These are phyloP conservation scores for Pseudomugil tenellus DNA, from an alignment of 2,797 vertebrate species.

Conservation along the genomic window DNA sequence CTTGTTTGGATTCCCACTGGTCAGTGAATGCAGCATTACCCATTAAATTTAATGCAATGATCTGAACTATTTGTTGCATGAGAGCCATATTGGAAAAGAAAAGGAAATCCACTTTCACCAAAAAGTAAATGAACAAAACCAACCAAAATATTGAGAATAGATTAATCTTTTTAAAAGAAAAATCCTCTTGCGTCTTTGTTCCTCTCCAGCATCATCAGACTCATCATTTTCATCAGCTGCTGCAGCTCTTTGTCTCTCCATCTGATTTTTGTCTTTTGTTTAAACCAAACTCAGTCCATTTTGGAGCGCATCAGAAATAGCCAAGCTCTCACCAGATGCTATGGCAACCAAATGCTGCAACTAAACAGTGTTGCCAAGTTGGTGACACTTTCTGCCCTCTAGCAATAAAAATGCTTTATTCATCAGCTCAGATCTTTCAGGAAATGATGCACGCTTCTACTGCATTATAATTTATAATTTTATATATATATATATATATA, in stretches of 20 bases:
- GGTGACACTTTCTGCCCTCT: neutral
- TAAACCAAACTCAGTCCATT: neutral
- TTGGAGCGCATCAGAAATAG: neutral
- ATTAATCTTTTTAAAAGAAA: neutral
- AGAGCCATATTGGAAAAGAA: neutral
- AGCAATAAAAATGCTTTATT: neutral
- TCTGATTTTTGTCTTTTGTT: neutral
- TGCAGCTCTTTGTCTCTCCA: neutral
- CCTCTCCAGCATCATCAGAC: neutral
- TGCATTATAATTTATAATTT: no score
- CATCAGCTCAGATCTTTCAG: neutral
- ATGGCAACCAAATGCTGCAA: conserved; percentile 1
- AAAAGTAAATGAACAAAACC: neutral
- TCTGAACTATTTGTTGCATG: neutral
- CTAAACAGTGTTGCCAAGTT: neutral
- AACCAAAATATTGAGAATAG: neutral
- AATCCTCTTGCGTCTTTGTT: neutral
- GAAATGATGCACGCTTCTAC: neutral
- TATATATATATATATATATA: no score
- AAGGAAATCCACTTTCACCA: neutral
- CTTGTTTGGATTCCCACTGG: neutral
- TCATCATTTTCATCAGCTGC: neutral
- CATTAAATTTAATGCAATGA: neutral
- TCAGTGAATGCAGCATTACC: neutral
- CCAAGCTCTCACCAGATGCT: neutral